Evolutionary conservation across 2,888 invertebrate genomes (phyloP).

Genomic region (Anagyrus pseudococci): DNA sequence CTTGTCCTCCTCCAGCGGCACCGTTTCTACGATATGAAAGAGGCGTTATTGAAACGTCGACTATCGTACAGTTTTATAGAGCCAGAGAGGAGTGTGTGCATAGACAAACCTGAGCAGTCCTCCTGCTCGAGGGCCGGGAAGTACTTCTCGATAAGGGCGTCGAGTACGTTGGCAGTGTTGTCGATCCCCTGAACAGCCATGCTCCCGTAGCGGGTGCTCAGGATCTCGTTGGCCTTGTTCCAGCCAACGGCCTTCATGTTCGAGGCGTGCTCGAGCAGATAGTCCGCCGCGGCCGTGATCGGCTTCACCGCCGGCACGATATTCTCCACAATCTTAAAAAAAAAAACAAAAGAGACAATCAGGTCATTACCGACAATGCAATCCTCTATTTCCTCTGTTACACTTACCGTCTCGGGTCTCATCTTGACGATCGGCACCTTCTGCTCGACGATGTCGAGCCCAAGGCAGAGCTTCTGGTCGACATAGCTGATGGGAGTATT

Average conservation of each 20-base stretch:
- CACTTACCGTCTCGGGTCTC: slow-evolving; percentile 63
- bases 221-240: slow-evolving; percentile 75
- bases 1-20: slow-evolving; percentile 69
- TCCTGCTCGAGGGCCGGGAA: slow-evolving; percentile 66
- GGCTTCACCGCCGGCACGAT: slow-evolving; percentile 53
- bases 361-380: no score
- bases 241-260: slow-evolving; percentile 74
- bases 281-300: slow-evolving; percentile 64
- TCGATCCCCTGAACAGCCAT: slow-evolving; percentile 73
- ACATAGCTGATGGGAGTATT: slow-evolving; percentile 67
- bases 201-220: slow-evolving; percentile 74
- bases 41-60: not conserved
- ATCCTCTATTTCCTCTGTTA: not conserved
- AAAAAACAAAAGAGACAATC: no score
- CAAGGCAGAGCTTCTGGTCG: slow-evolving; percentile 72
- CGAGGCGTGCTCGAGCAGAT: slow-evolving; percentile 68
- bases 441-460: slow-evolving; percentile 71
- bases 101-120: slow-evolving; percentile 40
- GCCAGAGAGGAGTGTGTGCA: no score
- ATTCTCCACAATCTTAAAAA: no score
- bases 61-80: no score
- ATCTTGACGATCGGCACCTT: slow-evolving; percentile 73
- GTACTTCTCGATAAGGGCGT: slow-evolving; percentile 77
- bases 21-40: slow-evolving; percentile 64
- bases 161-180: slow-evolving; percentile 72